These are phyloP conservation scores for Itoplectis maculator DNA, from an alignment of 2,888 invertebrate species.

Conservation along the genomic window DNA sequence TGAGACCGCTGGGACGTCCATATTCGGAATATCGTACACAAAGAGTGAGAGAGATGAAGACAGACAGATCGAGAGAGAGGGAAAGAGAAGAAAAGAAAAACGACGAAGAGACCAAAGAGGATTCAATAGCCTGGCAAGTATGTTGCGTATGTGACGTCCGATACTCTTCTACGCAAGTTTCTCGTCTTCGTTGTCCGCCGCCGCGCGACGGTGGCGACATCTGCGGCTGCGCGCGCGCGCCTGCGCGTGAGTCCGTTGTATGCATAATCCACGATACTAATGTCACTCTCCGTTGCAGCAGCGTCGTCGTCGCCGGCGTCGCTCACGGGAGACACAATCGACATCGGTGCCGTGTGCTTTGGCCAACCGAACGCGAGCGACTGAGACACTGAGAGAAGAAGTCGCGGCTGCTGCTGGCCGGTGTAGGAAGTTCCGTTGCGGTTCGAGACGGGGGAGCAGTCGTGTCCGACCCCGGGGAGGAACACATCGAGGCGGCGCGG, in stretches of 20 bases:
- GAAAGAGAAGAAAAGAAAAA: background rate
- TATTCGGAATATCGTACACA: background rate
- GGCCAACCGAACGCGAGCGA: too few species aligned
- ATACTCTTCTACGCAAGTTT: slow-evolving; percentile 29
- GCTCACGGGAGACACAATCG: background rate
- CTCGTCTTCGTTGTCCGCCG: slow-evolving; percentile 48
- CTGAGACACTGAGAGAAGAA: slow-evolving; percentile 9
- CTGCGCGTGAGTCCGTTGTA: slow-evolving; percentile 49
- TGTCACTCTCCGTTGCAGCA: slow-evolving; percentile 47
- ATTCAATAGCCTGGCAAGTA: slow-evolving; percentile 46
- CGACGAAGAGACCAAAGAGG: slow-evolving; percentile 28
- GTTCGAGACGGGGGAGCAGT: background rate
- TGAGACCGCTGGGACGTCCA: too few species aligned
- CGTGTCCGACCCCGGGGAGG: background rate
- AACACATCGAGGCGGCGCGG: slow-evolving; percentile 26
- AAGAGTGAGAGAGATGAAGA: background rate
- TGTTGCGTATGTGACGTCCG: slow-evolving; percentile 56
- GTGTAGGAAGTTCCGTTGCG: too few species aligned
- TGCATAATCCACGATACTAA: slow-evolving; percentile 63
- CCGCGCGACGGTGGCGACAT: background rate
- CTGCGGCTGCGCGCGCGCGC: slow-evolving; percentile 18
- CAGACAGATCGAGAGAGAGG: too few species aligned
- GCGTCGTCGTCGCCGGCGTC: too few species aligned
- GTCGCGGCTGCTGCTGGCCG: too few species aligned
- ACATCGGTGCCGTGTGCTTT: background rate